Conservation (phyloP, 2,888 invertebrate species). For the Andricus curvator region DNA sequence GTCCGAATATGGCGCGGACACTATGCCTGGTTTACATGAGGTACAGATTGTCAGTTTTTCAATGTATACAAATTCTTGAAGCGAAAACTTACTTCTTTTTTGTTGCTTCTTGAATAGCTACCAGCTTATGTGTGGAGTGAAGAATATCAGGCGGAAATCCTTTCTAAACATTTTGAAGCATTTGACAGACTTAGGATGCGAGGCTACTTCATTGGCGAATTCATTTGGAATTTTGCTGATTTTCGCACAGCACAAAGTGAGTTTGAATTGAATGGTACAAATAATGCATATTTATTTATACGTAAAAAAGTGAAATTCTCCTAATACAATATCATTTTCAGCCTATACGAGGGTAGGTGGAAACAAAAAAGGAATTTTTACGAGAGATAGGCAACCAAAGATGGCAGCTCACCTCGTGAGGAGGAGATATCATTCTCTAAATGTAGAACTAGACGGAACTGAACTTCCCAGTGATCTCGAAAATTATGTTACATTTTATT, state of each 20-base stretch:
- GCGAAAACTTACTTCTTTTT: not conserved
- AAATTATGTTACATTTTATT: slow-evolving; percentile 77
- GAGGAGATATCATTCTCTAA: slow-evolving; percentile 87
- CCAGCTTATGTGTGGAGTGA: slow-evolving; percentile 96
- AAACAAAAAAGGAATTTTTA: slow-evolving; percentile 95
- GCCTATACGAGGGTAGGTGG: slow-evolving; percentile 90
- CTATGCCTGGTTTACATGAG: slow-evolving; percentile 93
- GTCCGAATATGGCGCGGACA: slow-evolving; percentile 98
- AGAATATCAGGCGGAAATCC: slow-evolving; percentile 92
- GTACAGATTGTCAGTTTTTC: slow-evolving; percentile 79
- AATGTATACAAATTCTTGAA: not conserved
- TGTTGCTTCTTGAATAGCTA: slow-evolving; percentile 77
- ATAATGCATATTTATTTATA: not conserved
- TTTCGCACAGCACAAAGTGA: slow-evolving; percentile 96
- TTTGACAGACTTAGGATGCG: slow-evolving; percentile 90
- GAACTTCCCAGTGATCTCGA: slow-evolving; percentile 81
- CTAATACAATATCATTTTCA: slow-evolving; percentile 73
- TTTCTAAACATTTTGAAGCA: slow-evolving; percentile 93
- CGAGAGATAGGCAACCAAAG: slow-evolving; percentile 94
- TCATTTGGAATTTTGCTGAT: slow-evolving; percentile 99
- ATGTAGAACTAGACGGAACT: slow-evolving; percentile 82
- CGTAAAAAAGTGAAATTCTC: not conserved
- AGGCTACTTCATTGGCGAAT: slow-evolving; percentile 94
- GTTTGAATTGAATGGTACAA: slow-evolving; percentile 55
- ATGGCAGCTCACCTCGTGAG: slow-evolving; percentile 90